Evolutionary conservation across 1,140 invertebrate genomes (phyloP).

Genomic region (Teleopsis dalmanni): DNA sequence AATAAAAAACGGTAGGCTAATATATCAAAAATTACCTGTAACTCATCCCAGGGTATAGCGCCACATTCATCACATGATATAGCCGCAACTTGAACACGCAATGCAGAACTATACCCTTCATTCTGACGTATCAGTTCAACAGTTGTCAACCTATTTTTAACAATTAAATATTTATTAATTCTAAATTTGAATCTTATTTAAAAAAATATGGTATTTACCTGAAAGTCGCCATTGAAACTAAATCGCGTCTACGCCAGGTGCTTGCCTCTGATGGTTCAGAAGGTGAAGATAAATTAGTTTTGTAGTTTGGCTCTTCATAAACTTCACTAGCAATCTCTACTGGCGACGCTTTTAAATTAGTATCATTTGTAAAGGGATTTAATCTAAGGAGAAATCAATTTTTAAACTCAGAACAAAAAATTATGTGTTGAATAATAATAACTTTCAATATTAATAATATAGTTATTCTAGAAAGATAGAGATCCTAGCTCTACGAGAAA

Average conservation of each 20-base stretch:
- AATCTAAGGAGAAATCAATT: slow-evolving; percentile 21
- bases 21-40: slow-evolving; percentile 59
- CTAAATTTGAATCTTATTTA: background rate
- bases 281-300: slow-evolving; percentile 58
- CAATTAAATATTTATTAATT: background rate
- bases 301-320: slow-evolving; percentile 60
- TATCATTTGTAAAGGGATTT: slow-evolving; percentile 43
- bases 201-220: slow-evolving; percentile 17
- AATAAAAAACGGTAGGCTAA: background rate
- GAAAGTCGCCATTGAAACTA: slow-evolving; percentile 52
- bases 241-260: slow-evolving; percentile 67
- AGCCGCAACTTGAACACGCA: slow-evolving; percentile 70
- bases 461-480: no score
- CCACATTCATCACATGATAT: slow-evolving; percentile 72
- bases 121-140: slow-evolving; percentile 78
- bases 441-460: no score
- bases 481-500: no score
- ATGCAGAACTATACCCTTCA: slow-evolving; percentile 59
- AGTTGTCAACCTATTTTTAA: slow-evolving; percentile 57
- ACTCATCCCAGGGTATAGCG: slow-evolving; percentile 86
- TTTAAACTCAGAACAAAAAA: no score
- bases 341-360: slow-evolving; percentile 44
- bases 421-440: no score
- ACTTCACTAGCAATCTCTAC: slow-evolving; percentile 81
- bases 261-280: slow-evolving; percentile 74